phyloP scores from a whole-genome alignment of 2,113 vertebrate species.

The Cynoglossus semilaevis region DNA sequence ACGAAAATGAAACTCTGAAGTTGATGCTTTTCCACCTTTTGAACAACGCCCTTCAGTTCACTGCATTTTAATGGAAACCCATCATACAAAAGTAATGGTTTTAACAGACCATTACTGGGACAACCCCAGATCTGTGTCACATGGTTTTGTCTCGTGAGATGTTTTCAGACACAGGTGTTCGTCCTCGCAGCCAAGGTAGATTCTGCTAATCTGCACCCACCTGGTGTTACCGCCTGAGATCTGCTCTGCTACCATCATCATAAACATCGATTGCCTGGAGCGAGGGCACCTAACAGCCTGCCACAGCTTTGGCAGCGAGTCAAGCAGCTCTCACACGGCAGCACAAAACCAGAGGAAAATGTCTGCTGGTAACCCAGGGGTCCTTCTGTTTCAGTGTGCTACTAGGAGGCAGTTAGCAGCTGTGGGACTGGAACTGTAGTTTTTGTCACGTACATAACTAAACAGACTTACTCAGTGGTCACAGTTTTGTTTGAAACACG shows the following conservation, averaged over 20 bases:
- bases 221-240: slow-evolving; percentile 24
- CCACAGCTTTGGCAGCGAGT: slow-evolving; percentile 51
- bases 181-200: slow-evolving; percentile 24
- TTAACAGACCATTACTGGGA: no score
- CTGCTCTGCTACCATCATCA: slow-evolving; percentile 35
- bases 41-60: no score
- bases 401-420: no score
- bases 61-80: no score
- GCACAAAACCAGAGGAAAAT: slow-evolving; percentile 28
- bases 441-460: no score
- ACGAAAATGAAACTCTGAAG: no score
- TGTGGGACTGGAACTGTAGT: no score
- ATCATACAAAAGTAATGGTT: no score
- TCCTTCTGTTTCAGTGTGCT: no score
- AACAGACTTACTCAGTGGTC: no score
- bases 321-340: slow-evolving; percentile 30
- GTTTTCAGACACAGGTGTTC: slow-evolving; percentile 50
- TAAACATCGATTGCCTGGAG: slow-evolving; percentile 12
- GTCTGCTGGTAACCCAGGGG: not conserved
- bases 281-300: slow-evolving; percentile 14
- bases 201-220: slow-evolving; percentile 29
- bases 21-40: no score
- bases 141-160: slow-evolving; percentile 23
- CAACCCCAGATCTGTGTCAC: slow-evolving; percentile 3
- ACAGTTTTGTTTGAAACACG: no score